Conservation (phyloP, 2,797 vertebrate genomes). For the Poecilia wingei region DNA sequence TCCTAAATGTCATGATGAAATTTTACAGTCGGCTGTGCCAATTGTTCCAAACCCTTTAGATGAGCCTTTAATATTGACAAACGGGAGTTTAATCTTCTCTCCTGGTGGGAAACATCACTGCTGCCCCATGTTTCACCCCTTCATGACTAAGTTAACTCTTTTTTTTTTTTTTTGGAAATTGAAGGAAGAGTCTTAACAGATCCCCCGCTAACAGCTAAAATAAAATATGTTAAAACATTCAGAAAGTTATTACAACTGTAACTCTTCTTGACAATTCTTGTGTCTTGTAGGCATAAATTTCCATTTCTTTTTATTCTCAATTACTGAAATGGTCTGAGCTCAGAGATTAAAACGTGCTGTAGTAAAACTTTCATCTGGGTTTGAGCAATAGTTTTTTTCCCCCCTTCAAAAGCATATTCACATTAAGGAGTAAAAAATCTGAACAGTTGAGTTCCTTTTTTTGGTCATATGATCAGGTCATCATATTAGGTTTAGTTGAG, state of each 20-base stretch:
- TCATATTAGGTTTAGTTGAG: background rate
- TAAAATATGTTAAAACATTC: conserved; percentile 41
- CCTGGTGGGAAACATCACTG: conserved; percentile 40
- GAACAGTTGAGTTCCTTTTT: too few species aligned
- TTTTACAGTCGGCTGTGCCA: conserved; percentile 53
- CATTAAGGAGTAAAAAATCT: background rate
- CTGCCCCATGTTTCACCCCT: conserved; percentile 58
- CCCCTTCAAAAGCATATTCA: background rate
- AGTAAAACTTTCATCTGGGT: conserved; percentile 6
- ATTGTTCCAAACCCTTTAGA: conserved; percentile 49
- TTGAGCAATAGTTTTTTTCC: background rate
- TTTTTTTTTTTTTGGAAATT: conserved; percentile 39
- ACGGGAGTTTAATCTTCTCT: conserved; percentile 56
- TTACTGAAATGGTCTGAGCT: conserved; percentile 36
- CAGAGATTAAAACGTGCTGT: conserved; percentile 39
- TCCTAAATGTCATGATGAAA: conserved; percentile 57
- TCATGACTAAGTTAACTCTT: conserved; percentile 50
- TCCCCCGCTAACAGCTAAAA: conserved; percentile 33
- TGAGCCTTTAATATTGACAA: conserved; percentile 64
- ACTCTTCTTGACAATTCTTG: conserved; percentile 24
- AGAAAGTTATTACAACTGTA: conserved; percentile 40
- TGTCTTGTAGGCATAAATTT: conserved; percentile 58
- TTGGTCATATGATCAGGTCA: background rate
- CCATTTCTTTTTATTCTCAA: conserved; percentile 44
- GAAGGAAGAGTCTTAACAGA: conserved; percentile 53